Base-by-base conservation (phyloP, 2,888 invertebrate genomes). In the Agonopterix arenella region DNA sequence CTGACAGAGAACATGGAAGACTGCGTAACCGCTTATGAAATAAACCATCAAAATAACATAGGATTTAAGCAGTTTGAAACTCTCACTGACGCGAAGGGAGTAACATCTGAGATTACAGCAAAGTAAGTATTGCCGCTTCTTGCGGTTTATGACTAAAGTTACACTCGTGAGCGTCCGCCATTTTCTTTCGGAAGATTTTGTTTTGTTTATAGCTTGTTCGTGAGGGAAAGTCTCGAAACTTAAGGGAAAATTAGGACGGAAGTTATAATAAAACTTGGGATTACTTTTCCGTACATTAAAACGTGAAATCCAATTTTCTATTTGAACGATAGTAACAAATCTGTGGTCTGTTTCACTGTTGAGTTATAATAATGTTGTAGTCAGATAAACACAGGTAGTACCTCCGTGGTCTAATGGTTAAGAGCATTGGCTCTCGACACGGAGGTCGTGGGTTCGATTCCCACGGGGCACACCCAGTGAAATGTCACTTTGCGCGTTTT, bases 41-140 rank as follows among this genome's bases (percentile, higher is more conserved):
- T 52, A 41, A 47, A 28, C 28, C 41, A 40, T 43, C 47, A 36
- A 18, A 8, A 45, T 44, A 48, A 45, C 16, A 13, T 18, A 45
- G 48, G 48, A 49, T 52, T 47, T 55, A 55, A 54, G 57, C 57
- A 45, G 46, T 55, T 57, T 46, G 52, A 46, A 52, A 55, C 52
- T 53, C 53, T 42, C 46, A 43, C 46, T 47, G 52, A 53, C 53
- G 53, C 53, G 46, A 11, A 36, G 37, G 52, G 49, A 51, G 58
- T 46, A 53, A 52, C 54, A 48, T 52, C 51, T 40, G 50, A 55
- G 57, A 59, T 57, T 54, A 53, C 47, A 53, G 44, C 40, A 44
- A 52, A 55, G 50, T 56, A 55, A 28, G 56, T 53, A 54, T 55
- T 54, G 47, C 49, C 28, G 36, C 28, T 45, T 8, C 45, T 50